phyloP scores from a whole-genome alignment of 2,797 vertebrate species.

The Neopelma chrysocephalum region DNA sequence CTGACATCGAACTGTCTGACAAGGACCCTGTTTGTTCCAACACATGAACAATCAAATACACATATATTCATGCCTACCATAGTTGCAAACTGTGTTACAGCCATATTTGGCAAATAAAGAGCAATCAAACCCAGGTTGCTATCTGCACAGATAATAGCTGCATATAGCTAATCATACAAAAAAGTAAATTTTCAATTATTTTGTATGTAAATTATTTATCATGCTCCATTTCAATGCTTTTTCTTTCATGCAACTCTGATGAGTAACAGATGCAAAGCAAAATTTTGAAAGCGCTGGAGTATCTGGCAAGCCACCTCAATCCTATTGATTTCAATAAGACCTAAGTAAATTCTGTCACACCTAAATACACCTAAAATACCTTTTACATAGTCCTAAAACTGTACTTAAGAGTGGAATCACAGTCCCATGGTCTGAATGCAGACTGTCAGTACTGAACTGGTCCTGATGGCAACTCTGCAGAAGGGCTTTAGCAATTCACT shows the following conservation, averaged over 20 bases:
- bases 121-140: background rate
- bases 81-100: background rate
- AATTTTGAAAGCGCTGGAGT: background rate
- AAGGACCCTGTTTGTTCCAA: background rate
- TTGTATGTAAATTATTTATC: background rate
- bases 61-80: background rate
- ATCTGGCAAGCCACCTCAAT: background rate
- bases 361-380: background rate
- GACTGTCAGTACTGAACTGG: background rate
- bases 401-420: background rate
- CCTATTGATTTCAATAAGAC: background rate
- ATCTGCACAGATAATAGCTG: background rate
- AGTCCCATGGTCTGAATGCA: background rate
- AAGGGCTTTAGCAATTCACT: background rate
- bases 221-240: background rate
- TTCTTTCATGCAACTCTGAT: background rate
- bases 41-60: background rate
- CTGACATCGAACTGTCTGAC: background rate
- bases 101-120: background rate
- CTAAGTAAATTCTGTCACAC: background rate
- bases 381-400: background rate
- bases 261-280: background rate
- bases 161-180: background rate
- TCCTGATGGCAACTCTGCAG: background rate
- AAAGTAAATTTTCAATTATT: slow-evolving; percentile 1